These are phyloP conservation scores for Sinonovacula constricta DNA, from an alignment of 1,140 invertebrate species.

Conservation along the genomic window DNA sequence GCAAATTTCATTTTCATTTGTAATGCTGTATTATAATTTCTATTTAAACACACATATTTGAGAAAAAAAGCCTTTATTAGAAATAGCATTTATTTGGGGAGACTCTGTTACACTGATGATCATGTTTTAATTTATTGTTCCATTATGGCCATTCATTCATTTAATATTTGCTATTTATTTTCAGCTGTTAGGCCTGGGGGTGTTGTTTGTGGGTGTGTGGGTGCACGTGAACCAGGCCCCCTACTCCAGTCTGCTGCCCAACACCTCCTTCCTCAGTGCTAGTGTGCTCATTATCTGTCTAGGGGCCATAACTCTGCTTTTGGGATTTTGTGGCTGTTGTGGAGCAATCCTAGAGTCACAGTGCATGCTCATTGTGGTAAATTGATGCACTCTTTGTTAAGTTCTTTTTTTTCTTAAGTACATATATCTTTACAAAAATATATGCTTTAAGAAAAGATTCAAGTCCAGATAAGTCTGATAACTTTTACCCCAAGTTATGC, in stretches of 20 bases:
- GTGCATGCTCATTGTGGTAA: constrained; percentile 89
- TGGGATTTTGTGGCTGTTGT: constrained; percentile 93
- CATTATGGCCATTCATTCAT: neutral
- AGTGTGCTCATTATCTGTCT: constrained; percentile 81
- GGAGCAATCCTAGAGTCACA: constrained; percentile 91
- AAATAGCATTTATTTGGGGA: neutral
- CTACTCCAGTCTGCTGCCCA: constrained; percentile 56
- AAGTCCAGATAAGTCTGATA: no score
- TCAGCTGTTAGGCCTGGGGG: constrained; percentile 85
- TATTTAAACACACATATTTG: neutral
- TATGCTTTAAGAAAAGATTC: no score
- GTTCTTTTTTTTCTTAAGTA: no score
- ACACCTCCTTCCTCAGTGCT: constrained; percentile 65
- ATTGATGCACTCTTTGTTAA: no score
- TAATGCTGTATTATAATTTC: no score
- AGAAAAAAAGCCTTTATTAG: neutral
- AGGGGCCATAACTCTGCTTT: constrained; percentile 88
- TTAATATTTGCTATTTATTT: constrained; percentile 62
- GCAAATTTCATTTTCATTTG: neutral
- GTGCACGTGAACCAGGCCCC: constrained; percentile 79
- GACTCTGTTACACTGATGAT: neutral
- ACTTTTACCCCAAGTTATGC: no score
- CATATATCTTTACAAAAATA: no score
- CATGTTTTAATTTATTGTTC: neutral
- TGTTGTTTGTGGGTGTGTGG: constrained; percentile 87